These are phyloP conservation scores for Cinclus cinclus DNA, from an alignment of 2,113 vertebrate genomes.

Conservation along the genomic window DNA sequence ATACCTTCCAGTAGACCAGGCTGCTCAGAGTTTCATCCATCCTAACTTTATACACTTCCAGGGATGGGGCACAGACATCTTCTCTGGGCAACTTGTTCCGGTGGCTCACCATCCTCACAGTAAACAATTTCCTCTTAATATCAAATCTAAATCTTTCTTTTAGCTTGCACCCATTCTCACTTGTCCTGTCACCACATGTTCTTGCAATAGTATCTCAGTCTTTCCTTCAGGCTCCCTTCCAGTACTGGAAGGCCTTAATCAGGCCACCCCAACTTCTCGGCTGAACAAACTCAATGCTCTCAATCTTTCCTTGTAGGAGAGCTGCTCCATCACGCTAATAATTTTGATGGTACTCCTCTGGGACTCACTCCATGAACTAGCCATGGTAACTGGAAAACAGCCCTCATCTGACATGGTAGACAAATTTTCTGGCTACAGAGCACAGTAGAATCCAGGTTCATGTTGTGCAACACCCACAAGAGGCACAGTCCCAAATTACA, in stretches of 20 bases:
- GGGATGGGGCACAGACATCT: background rate
- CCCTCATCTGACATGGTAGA: background rate
- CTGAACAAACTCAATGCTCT: background rate
- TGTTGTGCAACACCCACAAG: accelerated
- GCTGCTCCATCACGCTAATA: background rate
- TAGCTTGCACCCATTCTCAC: background rate
- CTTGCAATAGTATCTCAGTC: background rate
- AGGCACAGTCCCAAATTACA: background rate
- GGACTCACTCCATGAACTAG: background rate
- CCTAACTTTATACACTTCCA: background rate
- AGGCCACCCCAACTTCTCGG: background rate
- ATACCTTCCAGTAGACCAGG: background rate
- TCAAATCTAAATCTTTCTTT: background rate
- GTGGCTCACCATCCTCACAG: background rate
- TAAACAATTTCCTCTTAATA: background rate
- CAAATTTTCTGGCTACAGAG: background rate
- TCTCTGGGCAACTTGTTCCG: background rate
- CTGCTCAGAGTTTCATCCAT: background rate
- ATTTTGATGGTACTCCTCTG: background rate
- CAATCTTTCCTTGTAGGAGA: background rate
- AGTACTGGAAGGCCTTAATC: background rate
- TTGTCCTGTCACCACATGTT: background rate
- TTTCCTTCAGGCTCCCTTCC: background rate
- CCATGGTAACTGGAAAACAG: background rate
- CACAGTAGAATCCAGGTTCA: background rate